A percentile compares a stretch with the other conserved stretches of the same genome.
These are phyloP conservation scores for Antechinus stuartii DNA, from an alignment of 2,113 vertebrate genomes.

Conservation along the genomic window DNA sequence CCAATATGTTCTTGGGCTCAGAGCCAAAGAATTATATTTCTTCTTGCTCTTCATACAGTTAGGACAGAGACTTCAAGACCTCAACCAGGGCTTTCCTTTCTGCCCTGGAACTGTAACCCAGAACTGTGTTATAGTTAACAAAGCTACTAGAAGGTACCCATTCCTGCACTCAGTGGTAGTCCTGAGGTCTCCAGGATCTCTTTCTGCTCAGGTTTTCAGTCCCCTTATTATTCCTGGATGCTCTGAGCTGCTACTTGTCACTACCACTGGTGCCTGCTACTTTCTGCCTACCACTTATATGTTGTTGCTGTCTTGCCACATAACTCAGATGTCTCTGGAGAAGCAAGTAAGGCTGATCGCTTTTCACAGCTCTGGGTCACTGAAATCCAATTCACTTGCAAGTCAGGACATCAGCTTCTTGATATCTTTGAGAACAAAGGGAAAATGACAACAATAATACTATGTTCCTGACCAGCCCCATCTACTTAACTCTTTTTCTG, in stretches of 20 bases:
- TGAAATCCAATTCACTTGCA: too few species aligned
- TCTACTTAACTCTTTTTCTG: background rate
- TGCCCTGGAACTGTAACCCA: background rate
- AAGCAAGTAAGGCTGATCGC: too few species aligned
- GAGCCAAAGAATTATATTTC: background rate
- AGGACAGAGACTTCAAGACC: background rate
- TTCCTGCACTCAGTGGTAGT: background rate
- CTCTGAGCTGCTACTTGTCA: background rate
- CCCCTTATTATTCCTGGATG: background rate
- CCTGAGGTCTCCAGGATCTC: background rate
- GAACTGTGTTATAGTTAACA: background rate
- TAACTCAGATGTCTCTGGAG: too few species aligned
- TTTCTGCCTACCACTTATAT: background rate
- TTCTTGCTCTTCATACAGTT: background rate
- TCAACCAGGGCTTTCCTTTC: background rate
- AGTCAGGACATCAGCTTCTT: too few species aligned
- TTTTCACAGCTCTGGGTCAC: too few species aligned
- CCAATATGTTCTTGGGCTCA: background rate
- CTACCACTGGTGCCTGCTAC: background rate
- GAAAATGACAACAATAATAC: background rate
- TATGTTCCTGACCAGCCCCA: background rate
- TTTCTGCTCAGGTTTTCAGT: background rate
- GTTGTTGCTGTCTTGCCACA: background rate
- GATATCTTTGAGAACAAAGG: too few species aligned
- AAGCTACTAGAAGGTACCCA: background rate